Evolutionary conservation across 2,888 invertebrate genomes (phyloP).

Genomic region (Epinotia bilunana): DNA sequence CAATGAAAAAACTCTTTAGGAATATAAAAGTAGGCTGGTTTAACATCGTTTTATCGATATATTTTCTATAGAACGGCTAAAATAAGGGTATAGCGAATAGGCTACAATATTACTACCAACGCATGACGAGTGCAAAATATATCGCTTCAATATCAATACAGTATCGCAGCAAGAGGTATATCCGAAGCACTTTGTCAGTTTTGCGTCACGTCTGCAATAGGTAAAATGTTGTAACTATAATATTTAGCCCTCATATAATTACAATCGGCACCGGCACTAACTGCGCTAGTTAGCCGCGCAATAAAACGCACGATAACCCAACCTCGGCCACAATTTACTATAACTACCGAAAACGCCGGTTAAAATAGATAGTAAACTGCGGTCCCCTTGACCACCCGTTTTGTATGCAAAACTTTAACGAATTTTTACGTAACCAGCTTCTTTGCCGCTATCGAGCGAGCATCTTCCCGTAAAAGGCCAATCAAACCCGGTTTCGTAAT

Average conservation of each 20-base stretch:
- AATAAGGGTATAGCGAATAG: no score
- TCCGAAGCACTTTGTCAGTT: background rate
- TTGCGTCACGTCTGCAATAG: no score
- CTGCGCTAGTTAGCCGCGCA: conserved; percentile 55
- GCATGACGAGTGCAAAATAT: background rate
- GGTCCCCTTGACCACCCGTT: background rate
- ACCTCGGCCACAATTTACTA: conserved; percentile 52
- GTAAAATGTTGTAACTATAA: background rate
- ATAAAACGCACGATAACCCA: conserved; percentile 69
- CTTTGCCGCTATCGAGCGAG: no score
- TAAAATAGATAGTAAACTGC: conserved; percentile 17
- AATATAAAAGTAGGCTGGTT: no score
- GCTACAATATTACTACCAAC: no score
- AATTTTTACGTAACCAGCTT: background rate
- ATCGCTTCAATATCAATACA: background rate
- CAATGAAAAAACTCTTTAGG: no score
- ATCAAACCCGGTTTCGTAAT: no score
- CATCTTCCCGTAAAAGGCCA: no score
- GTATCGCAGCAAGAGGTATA: background rate
- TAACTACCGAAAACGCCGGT: conserved; percentile 35
- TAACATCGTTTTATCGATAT: no score
- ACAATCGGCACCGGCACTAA: conserved; percentile 54
- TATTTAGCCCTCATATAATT: conserved; percentile 41
- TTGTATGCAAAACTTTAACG: background rate
- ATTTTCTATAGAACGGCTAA: no score